Evolutionary conservation across 2,797 vertebrate genomes (phyloP).

Genomic region (Dallia pectoralis): DNA sequence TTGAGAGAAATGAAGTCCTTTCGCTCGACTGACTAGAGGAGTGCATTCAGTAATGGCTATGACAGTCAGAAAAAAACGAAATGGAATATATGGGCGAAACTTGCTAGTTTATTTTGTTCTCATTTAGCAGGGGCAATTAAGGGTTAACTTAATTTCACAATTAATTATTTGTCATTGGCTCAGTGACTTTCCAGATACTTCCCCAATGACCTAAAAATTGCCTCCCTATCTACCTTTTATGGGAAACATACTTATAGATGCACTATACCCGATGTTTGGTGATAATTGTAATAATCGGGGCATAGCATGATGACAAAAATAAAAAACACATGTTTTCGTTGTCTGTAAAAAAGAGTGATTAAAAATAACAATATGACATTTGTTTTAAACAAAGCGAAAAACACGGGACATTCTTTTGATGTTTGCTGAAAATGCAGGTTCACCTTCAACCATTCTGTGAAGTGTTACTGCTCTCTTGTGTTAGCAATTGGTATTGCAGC

Average conservation of each 20-base stretch:
- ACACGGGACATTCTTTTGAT: neutral
- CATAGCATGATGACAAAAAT: too few relatives aligned
- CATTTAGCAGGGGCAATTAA: too few relatives aligned
- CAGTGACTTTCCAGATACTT: too few relatives aligned
- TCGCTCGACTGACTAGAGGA: constrained; percentile 28
- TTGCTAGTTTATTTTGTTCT: neutral
- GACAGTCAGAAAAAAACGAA: neutral
- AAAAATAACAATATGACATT: too few relatives aligned
- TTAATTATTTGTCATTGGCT: too few relatives aligned
- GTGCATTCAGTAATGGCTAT: neutral
- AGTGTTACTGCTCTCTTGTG: constrained; percentile 66
- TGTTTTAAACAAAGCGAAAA: neutral
- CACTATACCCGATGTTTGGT: neutral
- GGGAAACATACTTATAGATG: neutral
- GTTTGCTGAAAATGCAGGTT: neutral
- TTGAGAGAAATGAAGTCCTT: constrained; percentile 29
- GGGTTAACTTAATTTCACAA: too few relatives aligned
- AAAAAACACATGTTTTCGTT: neutral
- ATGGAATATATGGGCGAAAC: neutral
- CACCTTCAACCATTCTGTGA: constrained; percentile 27
- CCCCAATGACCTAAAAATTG: too few relatives aligned
- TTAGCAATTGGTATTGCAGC: constrained; percentile 22
- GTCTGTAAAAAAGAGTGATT: neutral
- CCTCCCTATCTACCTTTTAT: neutral
- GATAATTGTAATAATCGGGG: neutral